Base-by-base conservation (phyloP, 2,797 vertebrate species). In the Protonibea diacanthus region DNA sequence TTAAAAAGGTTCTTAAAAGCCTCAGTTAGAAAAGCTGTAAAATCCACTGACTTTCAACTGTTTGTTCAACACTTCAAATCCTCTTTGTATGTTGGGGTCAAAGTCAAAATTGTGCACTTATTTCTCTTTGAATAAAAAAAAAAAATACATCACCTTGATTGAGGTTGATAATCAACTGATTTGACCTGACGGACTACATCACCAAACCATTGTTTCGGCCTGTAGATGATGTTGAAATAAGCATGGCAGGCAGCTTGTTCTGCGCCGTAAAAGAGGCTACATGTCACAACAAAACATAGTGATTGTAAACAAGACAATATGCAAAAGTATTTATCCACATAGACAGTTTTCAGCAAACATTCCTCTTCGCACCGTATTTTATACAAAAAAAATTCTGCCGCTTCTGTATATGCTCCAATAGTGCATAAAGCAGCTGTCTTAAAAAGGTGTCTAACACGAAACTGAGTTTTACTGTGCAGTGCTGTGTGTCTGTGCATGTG, bases 381-480 rank as follows among this genome's bases (percentile, higher is more conserved):
- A 70, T 67, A 38, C 33, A 38, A 38, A 56, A 56, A 71, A 84
- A 80, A 86, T 53, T 72, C 61, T 80, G 81, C 85, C 74, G 52
- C 56, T 64, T 62, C 58, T 51, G 53, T 88, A 60, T 73, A 40
- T 90, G 92, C 89, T 93, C 88, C 88, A 88, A 52, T 80, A 86
- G 89, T 87, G 85, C 90, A 88, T 63, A 62, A 84, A 90, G 85
- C 86, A 89, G 86, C 86, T 88, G 83, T 88, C 83, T 83, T 76
- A 76, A 88, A 88, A 86, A 82, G 75, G 78, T 87, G 81, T 86
- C 86, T 79, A 71, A 91, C 84, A 90, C 18, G 18, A 84, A 82
- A 67, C 55, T 67, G 61, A 80, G 84, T 76, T 86, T 78, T 86
- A 70, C 47, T 53, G 52, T 79, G 78, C 84, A 78, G 83, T 60